Evolutionary conservation across 2,113 vertebrate genomes (phyloP).

Genomic region (Chiloscyllium plagiosum): DNA sequence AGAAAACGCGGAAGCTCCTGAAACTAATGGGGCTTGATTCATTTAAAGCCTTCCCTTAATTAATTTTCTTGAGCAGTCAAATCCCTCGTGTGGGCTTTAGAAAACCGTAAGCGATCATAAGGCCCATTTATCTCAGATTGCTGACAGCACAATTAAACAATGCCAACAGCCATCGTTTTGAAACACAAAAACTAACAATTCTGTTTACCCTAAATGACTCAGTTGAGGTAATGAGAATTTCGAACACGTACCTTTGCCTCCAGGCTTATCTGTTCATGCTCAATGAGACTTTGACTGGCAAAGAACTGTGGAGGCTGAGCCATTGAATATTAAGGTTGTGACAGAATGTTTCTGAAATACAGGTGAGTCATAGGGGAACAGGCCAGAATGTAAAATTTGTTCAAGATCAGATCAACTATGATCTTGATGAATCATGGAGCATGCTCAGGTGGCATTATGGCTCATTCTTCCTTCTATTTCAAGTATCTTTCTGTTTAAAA

Average conservation of each 20-base stretch:
- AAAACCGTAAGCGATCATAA: constrained; percentile 21
- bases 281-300: background rate
- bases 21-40: constrained; percentile 1
- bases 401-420: background rate
- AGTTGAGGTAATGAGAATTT: background rate
- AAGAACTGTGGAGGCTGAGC: background rate
- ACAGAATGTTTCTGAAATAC: background rate
- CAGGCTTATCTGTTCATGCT: background rate
- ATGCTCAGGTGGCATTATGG: background rate
- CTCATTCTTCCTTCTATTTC: background rate
- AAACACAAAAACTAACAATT: constrained; percentile 11
- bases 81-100: constrained; percentile 21
- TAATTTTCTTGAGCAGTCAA: constrained; percentile 18
- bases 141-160: constrained; percentile 29
- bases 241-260: background rate
- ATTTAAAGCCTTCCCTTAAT: constrained; percentile 27
- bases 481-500: background rate
- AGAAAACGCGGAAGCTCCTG: background rate
- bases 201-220: constrained; percentile 12
- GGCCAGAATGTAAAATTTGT: background rate
- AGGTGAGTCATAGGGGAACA: background rate
- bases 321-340: background rate
- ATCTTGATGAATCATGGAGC: background rate
- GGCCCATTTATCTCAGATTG: background rate
- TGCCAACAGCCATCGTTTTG: background rate